Conservation (phyloP, 2,797 vertebrate species). For the Xiphorhynchus erythropygius region DNA sequence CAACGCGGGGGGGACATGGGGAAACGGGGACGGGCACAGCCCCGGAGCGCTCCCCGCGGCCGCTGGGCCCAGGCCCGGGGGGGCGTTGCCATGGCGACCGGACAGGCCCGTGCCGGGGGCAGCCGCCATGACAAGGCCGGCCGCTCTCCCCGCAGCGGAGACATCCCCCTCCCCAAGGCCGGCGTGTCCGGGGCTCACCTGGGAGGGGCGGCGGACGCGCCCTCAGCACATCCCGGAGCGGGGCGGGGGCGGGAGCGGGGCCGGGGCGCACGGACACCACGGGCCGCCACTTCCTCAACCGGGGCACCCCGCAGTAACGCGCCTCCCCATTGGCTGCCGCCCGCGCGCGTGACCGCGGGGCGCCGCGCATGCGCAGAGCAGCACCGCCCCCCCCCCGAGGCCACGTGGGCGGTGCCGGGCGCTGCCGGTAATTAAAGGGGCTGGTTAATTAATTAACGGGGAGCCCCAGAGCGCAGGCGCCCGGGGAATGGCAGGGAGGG, state of each 20-base stretch:
- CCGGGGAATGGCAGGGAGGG: rapidly evolving
- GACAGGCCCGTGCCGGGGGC: neutral
- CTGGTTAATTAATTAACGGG: neutral
- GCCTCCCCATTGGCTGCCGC: neutral
- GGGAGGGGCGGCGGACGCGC: constrained; percentile 11
- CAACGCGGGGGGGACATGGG: neutral
- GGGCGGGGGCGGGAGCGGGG: no score
- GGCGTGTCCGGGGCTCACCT: neutral
- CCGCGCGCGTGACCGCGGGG: neutral
- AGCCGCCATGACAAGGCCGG: neutral
- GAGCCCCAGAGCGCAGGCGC: rapidly evolving
- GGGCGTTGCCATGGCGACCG: neutral
- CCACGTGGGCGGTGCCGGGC: neutral
- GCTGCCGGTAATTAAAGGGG: rapidly evolving
- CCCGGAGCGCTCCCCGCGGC: neutral
- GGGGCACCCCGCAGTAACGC: neutral
- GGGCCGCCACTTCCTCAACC: neutral
- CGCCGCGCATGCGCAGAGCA: neutral
- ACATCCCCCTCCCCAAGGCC: neutral
- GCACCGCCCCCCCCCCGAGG: rapidly evolving
- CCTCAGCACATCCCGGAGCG: constrained; percentile 13
- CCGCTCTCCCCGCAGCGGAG: neutral
- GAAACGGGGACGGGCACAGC: neutral
- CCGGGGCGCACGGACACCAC: neutral
- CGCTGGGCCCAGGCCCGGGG: no score